Base-by-base conservation (phyloP, 1,140 invertebrate species). In the Lethrus apterus region DNA sequence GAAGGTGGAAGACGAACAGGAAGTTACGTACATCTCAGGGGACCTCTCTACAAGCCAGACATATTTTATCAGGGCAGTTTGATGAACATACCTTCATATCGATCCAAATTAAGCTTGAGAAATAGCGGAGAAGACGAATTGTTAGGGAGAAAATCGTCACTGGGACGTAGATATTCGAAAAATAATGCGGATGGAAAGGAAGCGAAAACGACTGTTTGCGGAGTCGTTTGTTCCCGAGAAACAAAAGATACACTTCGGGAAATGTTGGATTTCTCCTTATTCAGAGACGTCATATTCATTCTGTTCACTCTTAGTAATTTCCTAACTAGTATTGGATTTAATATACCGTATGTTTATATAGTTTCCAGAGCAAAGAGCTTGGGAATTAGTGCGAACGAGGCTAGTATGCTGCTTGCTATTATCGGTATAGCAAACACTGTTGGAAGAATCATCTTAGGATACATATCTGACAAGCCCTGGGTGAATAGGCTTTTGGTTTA, bases 261-360 rank as follows among this genome's bases (percentile, higher is more conserved):
- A 69, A 90, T 95, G 84, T 74, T 95, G 48, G 86, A 94, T 60
- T 71, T 94, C 34, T 79, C 78, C 7, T 69, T 98, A 15, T 72
- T 98, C 0, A 80, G 80, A 46, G 86, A 97, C 68, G 77, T 81
- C 2, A 74, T 95, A 49, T 98, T 97, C 64, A 73, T 98, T 43
- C 68, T 97, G 38, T 98, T 97, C 68, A 82, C 83, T 14, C 45
- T 92, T 20, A 96, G 92, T 17, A 98, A 98, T 68, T 94, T 98
- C 64, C 81, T 91, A 58, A 98, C 93, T 4, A 93, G 88, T 62
- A 87, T 98, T 55, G 94, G 94, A 21, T 98, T 95, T 73, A 93
- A 96, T 66, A 82, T 95, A 58, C 94, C 94, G 43, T 89, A 94
- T 70, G 75, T 96, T 51, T 90, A 86, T 67, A 75, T 89, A 29